Evolutionary conservation across 2,888 invertebrate species (phyloP).

Genomic region (Aromia moschata): DNA sequence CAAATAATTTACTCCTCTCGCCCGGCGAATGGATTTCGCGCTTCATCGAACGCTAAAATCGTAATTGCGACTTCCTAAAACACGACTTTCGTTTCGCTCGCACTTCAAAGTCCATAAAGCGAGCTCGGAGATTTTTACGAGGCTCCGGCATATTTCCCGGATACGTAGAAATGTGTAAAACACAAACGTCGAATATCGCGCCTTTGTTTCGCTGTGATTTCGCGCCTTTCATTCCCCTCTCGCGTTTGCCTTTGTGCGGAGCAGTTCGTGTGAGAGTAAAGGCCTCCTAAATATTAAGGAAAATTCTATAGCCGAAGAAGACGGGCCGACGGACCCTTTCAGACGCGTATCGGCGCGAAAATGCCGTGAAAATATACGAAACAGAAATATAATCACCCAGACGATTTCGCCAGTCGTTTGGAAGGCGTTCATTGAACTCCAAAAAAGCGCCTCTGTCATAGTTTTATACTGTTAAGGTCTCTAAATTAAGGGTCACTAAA

Average conservation of each 20-base stretch:
- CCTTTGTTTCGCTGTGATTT: constrained; percentile 25
- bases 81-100: constrained; percentile 35
- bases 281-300: constrained; percentile 36
- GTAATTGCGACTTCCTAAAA: constrained; percentile 46
- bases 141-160: constrained; percentile 28
- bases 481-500: no score
- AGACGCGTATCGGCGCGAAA: constrained; percentile 9
- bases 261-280: constrained; percentile 37
- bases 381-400: constrained; percentile 3
- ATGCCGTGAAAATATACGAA: constrained; percentile 9
- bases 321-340: constrained; percentile 9
- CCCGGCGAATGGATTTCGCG: constrained; percentile 43
- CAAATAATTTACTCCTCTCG: constrained; percentile 43
- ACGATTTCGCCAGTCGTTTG: background rate
- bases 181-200: constrained; percentile 22
- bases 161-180: constrained; percentile 31
- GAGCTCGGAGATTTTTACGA: constrained; percentile 26
- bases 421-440: constrained; percentile 16
- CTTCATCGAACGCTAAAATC: constrained; percentile 46
- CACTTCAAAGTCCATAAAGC: constrained; percentile 30
- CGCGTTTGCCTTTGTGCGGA: constrained; percentile 40
- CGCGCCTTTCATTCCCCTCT: constrained; percentile 29
- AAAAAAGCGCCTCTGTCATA: no score
- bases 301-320: constrained; percentile 23
- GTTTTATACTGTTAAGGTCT: no score